A percentile compares a stretch with the other conserved stretches of the same genome.
Evolutionary conservation across 2,888 invertebrate genomes (phyloP).

Genomic region (Cataglyphis cursor): DNA sequence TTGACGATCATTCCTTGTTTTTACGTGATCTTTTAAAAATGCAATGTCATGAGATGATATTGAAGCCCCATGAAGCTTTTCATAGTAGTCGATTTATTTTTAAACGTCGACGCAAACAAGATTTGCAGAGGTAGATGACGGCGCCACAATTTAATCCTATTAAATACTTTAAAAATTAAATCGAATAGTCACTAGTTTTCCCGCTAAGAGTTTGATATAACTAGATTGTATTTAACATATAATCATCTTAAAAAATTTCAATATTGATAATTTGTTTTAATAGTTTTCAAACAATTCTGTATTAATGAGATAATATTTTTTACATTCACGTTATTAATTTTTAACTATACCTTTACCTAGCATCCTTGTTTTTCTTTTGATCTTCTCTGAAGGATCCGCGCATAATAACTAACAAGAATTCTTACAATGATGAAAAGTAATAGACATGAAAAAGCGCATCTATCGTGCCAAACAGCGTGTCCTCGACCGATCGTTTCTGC

Average conservation of each 20-base stretch:
- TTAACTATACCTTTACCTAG: not conserved
- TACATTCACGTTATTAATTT: not conserved
- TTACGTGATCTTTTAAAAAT: not conserved
- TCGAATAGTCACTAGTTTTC: not conserved
- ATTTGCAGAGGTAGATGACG: not conserved
- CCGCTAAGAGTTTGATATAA: not conserved
- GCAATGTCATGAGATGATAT: not conserved
- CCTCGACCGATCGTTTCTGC: constrained; percentile 71
- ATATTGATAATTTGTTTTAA: not conserved
- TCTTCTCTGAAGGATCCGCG: not conserved
- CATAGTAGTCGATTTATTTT: constrained; percentile 43
- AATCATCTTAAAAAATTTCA: not conserved
- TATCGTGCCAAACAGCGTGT: constrained; percentile 71
- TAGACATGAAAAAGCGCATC: constrained; percentile 58
- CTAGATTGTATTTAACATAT: not conserved
- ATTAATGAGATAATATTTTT: not conserved
- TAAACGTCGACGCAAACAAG: constrained; percentile 35
- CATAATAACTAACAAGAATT: not conserved
- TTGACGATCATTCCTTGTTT: not conserved
- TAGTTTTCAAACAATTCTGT: not conserved
- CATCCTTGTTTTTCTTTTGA: not conserved
- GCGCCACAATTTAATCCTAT: constrained; percentile 43
- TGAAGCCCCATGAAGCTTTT: constrained; percentile 1
- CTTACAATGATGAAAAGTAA: not conserved
- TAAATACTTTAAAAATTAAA: constrained; percentile 19